Conservation (phyloP, 2,113 vertebrate species). For the Cyphotilapia sp. region DNA sequence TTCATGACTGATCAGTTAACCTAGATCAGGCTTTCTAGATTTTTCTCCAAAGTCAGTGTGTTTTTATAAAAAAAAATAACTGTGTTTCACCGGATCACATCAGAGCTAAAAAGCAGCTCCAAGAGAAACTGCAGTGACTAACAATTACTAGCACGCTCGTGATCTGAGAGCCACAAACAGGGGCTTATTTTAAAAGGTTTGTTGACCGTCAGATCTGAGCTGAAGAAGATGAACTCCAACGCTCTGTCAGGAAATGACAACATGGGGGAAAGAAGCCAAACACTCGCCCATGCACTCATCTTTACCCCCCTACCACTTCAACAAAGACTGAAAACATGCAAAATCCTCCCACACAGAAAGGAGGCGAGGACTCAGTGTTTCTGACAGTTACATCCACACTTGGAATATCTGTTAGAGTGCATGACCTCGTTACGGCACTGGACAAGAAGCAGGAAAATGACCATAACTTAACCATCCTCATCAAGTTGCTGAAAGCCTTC, state of each 20-base stretch:
- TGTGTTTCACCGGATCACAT: too few species aligned
- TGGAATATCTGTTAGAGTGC: not conserved
- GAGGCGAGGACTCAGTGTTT: not conserved
- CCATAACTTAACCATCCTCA: not conserved
- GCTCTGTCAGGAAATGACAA: not conserved
- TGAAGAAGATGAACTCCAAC: not conserved
- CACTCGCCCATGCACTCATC: not conserved
- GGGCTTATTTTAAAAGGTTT: not conserved
- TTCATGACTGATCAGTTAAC: not conserved
- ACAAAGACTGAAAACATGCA: not conserved
- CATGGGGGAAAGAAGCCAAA: not conserved
- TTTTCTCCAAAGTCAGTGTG: not conserved
- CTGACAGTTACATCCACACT: not conserved
- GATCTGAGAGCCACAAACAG: not conserved
- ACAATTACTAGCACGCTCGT: accelerated
- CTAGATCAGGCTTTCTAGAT: not conserved
- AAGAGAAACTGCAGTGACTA: not conserved
- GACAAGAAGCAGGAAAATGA: not conserved
- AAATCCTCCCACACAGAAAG: not conserved
- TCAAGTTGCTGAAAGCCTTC: not conserved
- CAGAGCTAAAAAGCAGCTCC: not conserved
- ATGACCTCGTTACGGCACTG: not conserved
- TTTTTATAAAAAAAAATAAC: not conserved
- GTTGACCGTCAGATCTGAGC: not conserved
- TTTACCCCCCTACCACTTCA: not conserved